phyloP scores from a whole-genome alignment of 2,888 invertebrate species.

The Junonia oenone region DNA sequence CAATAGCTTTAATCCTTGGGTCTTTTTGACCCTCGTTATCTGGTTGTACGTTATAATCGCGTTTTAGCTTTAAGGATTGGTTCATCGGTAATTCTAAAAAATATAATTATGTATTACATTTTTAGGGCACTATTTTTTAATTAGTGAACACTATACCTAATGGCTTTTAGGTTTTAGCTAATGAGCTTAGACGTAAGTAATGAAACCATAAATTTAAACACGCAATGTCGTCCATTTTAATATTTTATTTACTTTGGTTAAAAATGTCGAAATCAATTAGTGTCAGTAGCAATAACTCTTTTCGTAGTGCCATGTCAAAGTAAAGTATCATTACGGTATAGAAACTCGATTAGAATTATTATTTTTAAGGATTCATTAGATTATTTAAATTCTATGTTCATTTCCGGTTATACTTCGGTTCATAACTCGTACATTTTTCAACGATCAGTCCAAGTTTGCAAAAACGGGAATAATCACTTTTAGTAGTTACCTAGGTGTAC shows the following conservation, averaged over 20 bases:
- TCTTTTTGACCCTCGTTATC: slow-evolving; percentile 73
- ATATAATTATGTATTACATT: not conserved
- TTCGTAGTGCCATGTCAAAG: too few relatives aligned
- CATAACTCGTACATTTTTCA: too few relatives aligned
- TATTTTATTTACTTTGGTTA: slow-evolving; percentile 1
- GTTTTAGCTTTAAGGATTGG: slow-evolving; percentile 43
- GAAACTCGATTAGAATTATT: too few relatives aligned
- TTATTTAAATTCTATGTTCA: too few relatives aligned
- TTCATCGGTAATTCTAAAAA: slow-evolving; percentile 21
- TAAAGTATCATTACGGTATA: too few relatives aligned
- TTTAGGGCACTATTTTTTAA: not conserved
- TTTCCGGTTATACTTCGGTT: too few relatives aligned
- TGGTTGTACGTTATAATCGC: slow-evolving; percentile 62
- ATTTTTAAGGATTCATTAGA: too few relatives aligned
- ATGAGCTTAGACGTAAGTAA: not conserved
- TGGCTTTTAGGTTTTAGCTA: not conserved
- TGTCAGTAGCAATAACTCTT: too few relatives aligned
- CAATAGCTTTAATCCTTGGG: slow-evolving; percentile 74
- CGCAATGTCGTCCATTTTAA: not conserved
- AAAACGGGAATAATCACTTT: too few relatives aligned
- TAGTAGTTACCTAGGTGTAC: too few relatives aligned
- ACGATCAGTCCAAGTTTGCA: too few relatives aligned
- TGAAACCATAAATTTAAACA: slow-evolving; percentile 8
- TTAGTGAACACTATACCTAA: too few relatives aligned
- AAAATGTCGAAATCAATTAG: slow-evolving; percentile 6